A percentile compares a stretch with the other conserved stretches of the same genome.
Conservation (phyloP, 64 coral and sea anemone genomes). For the Pachyseris speciosa region DNA sequence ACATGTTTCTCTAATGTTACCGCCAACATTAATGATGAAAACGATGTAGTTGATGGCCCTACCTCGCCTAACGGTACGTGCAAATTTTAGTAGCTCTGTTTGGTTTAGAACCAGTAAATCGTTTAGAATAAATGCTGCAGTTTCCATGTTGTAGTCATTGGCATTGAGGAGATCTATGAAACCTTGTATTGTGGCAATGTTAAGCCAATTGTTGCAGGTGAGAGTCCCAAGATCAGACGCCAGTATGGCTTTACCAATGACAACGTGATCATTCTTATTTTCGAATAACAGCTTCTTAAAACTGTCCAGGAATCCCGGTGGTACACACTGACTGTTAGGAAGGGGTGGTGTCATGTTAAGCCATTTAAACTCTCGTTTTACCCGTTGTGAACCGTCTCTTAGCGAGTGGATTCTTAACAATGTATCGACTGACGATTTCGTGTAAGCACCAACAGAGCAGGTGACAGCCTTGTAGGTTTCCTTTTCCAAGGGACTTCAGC, state of each 20-base stretch:
- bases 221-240: neutral
- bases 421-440: constrained; percentile 21
- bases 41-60: neutral
- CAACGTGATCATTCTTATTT: neutral
- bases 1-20: neutral
- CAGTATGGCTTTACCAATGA: neutral
- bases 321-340: constrained; percentile 23
- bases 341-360: neutral
- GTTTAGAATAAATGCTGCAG: constrained; percentile 19
- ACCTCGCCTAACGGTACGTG: neutral
- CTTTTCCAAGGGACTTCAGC: neutral
- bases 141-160: neutral
- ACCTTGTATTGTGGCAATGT: neutral
- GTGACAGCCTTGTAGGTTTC: constrained; percentile 37
- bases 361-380: constrained; percentile 39
- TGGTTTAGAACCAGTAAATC: neutral
- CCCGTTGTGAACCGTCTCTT: constrained; percentile 19
- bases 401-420: constrained; percentile 55
- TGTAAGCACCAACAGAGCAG: constrained; percentile 50
- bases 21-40: constrained; percentile 16
- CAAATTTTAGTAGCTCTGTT: neutral
- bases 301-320: constrained; percentile 4
- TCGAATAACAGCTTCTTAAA: constrained; percentile 11
- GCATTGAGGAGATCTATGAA: neutral
- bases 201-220: neutral